Evolutionary conservation across 1,140 invertebrate species (phyloP).

Genomic region (Tetragonula clypearis): DNA sequence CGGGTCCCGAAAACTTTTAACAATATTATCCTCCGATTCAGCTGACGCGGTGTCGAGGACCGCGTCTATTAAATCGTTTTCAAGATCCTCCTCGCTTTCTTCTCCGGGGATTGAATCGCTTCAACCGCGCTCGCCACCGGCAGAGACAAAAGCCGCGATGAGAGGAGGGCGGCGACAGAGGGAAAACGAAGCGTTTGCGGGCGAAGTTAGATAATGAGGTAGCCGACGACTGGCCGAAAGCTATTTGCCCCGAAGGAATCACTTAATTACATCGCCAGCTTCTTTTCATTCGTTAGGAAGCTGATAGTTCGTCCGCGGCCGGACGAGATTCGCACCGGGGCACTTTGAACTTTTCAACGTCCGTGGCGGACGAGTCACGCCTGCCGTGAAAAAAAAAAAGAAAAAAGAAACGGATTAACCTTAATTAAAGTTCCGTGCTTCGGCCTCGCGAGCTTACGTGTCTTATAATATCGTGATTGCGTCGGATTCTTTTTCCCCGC

Average conservation of each 20-base stretch:
- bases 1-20: conserved; percentile 17
- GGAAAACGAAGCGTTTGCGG: not conserved
- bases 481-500: not conserved
- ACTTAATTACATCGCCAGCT: conserved; percentile 43
- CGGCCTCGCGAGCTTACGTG: not conserved
- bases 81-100: not conserved
- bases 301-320: not conserved
- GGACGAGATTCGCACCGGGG: conserved; percentile 18
- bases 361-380: not conserved
- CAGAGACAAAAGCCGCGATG: too few species aligned
- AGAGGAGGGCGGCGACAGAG: too few species aligned
- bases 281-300: conserved; percentile 36
- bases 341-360: conserved; percentile 35
- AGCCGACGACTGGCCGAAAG: conserved; percentile 2
- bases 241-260: conserved; percentile 45
- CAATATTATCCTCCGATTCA: conserved; percentile 16
- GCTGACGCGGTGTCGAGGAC: not conserved
- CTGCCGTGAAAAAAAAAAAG: not conserved
- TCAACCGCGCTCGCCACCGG: not conserved
- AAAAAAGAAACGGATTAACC: conserved; percentile 17
- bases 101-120: not conserved
- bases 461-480: not conserved
- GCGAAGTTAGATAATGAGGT: conserved; percentile 34
- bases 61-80: conserved; percentile 27
- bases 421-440: conserved; percentile 41